These are phyloP conservation scores for Lanistes nyassanus DNA, from an alignment of 1,140 invertebrate genomes.

Conservation along the genomic window DNA sequence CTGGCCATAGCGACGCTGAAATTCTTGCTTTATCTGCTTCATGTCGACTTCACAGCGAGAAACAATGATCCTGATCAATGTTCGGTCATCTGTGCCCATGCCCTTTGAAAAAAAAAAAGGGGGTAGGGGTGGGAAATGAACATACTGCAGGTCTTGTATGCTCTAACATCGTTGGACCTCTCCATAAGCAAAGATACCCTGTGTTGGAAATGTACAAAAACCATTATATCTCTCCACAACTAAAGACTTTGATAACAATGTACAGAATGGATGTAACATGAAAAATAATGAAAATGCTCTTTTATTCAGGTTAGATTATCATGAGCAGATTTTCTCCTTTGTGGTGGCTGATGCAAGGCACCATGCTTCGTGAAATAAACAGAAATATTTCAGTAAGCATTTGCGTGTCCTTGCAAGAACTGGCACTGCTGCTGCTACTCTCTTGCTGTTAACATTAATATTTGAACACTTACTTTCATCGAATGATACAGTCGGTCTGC, in stretches of 20 bases:
- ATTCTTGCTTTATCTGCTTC: slow-evolving; percentile 70
- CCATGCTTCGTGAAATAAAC: too few relatives aligned
- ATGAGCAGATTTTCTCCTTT: neutral
- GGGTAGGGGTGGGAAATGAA: too few relatives aligned
- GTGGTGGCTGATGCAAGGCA: too few relatives aligned
- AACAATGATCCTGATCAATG: slow-evolving; percentile 65
- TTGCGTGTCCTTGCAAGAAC: too few relatives aligned
- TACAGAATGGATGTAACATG: neutral
- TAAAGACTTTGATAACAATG: too few relatives aligned
- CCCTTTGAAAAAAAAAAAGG: slow-evolving; percentile 50
- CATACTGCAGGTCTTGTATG: too few relatives aligned
- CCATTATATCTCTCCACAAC: neutral
- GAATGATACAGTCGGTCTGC: slow-evolving; percentile 63
- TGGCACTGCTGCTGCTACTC: neutral
- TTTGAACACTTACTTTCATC: slow-evolving; percentile 62
- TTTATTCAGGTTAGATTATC: neutral
- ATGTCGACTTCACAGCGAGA: slow-evolving; percentile 70
- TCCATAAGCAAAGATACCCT: too few relatives aligned
- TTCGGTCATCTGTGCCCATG: slow-evolving; percentile 68
- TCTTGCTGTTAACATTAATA: neutral
- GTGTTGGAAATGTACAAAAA: neutral
- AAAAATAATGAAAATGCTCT: neutral
- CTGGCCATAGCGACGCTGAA: slow-evolving; percentile 63
- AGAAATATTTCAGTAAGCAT: too few relatives aligned
- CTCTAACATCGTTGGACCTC: too few relatives aligned